These are phyloP conservation scores for Notamacropus eugenii DNA, from an alignment of 2,797 vertebrate species.

Conservation along the genomic window DNA sequence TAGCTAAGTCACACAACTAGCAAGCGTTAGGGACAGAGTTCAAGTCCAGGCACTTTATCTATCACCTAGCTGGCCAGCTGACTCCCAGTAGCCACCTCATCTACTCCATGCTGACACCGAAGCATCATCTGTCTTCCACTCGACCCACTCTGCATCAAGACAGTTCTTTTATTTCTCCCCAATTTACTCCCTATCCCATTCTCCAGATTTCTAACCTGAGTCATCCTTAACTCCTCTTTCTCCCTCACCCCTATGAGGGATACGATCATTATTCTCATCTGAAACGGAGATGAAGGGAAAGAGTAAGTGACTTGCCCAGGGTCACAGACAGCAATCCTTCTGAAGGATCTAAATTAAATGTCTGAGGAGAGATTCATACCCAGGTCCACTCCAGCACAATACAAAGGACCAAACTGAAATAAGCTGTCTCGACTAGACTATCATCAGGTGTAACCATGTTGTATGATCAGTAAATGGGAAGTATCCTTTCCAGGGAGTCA, in stretches of 20 bases:
- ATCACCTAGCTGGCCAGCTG: neutral
- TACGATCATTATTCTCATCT: neutral
- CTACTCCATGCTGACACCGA: neutral
- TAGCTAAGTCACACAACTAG: neutral
- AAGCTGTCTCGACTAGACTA: neutral
- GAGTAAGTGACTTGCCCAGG: neutral
- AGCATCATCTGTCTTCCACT: neutral
- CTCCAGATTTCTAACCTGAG: neutral
- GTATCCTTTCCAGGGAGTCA: neutral
- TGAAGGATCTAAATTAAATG: neutral
- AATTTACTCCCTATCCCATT: neutral
- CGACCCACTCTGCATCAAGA: neutral
- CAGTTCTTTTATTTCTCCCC: neutral
- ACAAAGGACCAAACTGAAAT: neutral
- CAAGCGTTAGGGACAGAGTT: neutral
- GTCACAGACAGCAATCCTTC: neutral
- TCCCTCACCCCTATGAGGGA: neutral
- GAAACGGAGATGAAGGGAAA: neutral
- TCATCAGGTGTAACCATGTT: neutral
- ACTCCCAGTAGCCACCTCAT: neutral
- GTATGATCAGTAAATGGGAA: neutral
- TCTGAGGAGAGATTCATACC: neutral
- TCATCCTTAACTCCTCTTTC: neutral
- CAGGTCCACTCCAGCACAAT: neutral
- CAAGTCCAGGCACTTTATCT: neutral